Evolutionary conservation across 2,113 vertebrate species (phyloP), one percentile per base, ranked within the genome.

Genomic region (Perca flavescens): DNA sequence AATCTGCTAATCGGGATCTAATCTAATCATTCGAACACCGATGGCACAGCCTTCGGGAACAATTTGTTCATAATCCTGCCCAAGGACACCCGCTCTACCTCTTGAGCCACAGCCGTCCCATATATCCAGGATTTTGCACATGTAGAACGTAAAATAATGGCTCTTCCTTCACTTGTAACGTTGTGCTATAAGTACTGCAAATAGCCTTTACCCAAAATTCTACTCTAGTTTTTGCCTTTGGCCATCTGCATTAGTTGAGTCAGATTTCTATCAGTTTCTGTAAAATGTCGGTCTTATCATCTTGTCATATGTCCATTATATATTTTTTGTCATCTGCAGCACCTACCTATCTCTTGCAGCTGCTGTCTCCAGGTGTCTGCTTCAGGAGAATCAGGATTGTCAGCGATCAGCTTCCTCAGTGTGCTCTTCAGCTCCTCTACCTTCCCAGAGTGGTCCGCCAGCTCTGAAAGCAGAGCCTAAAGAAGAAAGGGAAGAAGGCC

Each of bases 381-480:
- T 92, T 99, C 99, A 4, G 97, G 97, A 34, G 97, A 98, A 65
- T 97, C 96, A 0, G 97, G 97, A 40, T 98, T 96, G 84, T 97
- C 95, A 74, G 94, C 88, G 25, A 99, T 93, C 77, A 99, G 95
- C 82, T 92, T 96, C 89, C 95, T 96, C 73, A 99, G 92, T 0
- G 94, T 93, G 86, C 91, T 95, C 84, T 97, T 99, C 65, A 97
- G 95, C 78, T 97, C 96, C 89, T 99, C 96, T 60, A 99, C 96
- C 94, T 95, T 97, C 84, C 90, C 96, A 28, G 96, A 96, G 84
- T 97, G 97, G 89, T 99, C 96, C 10, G 96, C 91, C 84, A 99
- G 90, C 90, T 99, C 97, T 53, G 96, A 93, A 74, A 99, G 94
- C 86, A 99, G 96, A 0, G 95, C 97, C 99, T 99, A 79, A 31